Base-by-base conservation (phyloP, 2,888 invertebrate genomes). In the Mythimna lalbum region DNA sequence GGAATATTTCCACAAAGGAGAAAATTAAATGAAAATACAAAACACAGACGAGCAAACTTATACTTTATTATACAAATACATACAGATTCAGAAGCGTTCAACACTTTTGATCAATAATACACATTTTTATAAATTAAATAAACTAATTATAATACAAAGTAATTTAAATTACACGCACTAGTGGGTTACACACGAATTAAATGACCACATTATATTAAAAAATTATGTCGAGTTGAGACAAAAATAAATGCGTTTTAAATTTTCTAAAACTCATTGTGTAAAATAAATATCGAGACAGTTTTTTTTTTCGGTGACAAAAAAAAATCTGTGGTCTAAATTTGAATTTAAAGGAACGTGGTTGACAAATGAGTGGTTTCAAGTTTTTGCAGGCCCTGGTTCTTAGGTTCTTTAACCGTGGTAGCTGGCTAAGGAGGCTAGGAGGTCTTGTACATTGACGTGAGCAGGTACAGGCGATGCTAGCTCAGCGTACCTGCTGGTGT, bases 391-490 rank as follows among this genome's bases (percentile, higher is more conserved):
- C 76, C 73, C 49, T 52, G 36, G 59, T n/a, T 31, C 23, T 12
- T 6, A 12, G 27, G 39, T 56, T 10, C 5, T 0, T 31, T 67
- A 63, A 0, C 56, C 21, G 50, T 57, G 72, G 4, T 52, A 17
- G 65, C 84, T 82, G 21, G 89, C 81, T 0, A 95, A 85, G 10
- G 84, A 87, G 0, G 87, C 81, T 0, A 94, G 69, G 0, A 95
- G 77, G 0, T 92, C 90, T 0, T 86, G 81, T 0, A 92, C 78
- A 71, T 94, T 88, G 4, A 94, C 78, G 56, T 91, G 27, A 0
- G 86, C 19, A 0, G 94, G 94, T 0, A 91, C 83, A 0, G 93
- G 94, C 0, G 92, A 89, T 0, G 94, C 94, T 3, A 95, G 69
- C 63, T 92, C 92, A 0, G 94, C 94, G 47, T 94, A 95, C 5